Evolutionary conservation across 2,113 vertebrate genomes (phyloP).

Genomic region (Brachypteracias leptosomus): DNA sequence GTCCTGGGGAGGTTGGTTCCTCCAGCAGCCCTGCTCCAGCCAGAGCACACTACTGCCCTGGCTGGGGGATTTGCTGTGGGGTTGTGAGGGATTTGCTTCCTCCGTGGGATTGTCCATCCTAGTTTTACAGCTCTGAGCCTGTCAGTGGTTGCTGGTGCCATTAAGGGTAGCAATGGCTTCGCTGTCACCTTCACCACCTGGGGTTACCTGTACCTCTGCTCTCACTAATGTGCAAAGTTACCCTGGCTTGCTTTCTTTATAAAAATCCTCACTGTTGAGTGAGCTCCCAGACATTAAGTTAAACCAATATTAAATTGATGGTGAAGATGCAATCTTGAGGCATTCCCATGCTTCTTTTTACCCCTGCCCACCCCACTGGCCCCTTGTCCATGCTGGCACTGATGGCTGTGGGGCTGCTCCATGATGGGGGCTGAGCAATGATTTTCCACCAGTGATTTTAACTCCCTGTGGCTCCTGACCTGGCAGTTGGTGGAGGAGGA

Average conservation of each 20-base stretch:
- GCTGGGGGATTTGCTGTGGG: background rate
- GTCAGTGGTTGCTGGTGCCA: background rate
- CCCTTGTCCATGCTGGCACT: background rate
- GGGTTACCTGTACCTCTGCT: background rate
- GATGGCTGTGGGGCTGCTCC: background rate
- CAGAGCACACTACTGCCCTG: background rate
- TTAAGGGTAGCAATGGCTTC: background rate
- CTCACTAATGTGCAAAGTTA: rapidly evolving
- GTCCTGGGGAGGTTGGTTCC: rapidly evolving
- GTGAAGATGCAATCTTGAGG: background rate
- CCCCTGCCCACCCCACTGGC: rapidly evolving
- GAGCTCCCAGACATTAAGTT: background rate
- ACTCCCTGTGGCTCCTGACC: background rate
- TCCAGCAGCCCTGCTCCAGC: background rate
- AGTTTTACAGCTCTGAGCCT: background rate
- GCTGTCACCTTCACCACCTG: background rate
- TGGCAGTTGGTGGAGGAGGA: background rate
- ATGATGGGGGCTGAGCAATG: background rate
- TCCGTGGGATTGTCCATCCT: rapidly evolving
- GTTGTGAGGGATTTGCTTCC: background rate
- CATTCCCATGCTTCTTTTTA: background rate
- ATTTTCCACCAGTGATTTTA: background rate
- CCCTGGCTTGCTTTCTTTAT: background rate
- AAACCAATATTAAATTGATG: background rate
- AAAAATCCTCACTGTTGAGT: background rate